Evolutionary conservation across 2,888 invertebrate genomes (phyloP).

Genomic region (Phyllotreta striolata): DNA sequence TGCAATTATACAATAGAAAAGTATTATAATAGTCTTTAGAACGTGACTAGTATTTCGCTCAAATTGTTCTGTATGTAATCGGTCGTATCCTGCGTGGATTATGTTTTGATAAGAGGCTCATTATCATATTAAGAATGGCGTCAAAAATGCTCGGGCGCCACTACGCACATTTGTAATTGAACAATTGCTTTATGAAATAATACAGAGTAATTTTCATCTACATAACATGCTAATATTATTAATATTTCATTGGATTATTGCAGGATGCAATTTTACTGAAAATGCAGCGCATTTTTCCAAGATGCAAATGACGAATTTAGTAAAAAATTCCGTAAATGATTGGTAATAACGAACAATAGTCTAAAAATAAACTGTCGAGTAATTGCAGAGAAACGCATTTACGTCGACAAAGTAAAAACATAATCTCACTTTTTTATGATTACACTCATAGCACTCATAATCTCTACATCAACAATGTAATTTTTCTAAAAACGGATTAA

Average conservation of each 20-base stretch:
- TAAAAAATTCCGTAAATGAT: no score
- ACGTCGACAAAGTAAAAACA: no score
- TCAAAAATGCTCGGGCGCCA: conserved; percentile 45
- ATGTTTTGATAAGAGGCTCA: conserved; percentile 40
- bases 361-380: no score
- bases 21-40: conserved; percentile 8
- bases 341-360: no score
- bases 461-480: neutral
- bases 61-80: conserved; percentile 39
- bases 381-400: no score
- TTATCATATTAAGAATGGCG: conserved; percentile 44
- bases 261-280: conserved; percentile 4
- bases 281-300: neutral
- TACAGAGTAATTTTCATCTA: conserved; percentile 40
- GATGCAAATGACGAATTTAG: neutral
- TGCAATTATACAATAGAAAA: conserved; percentile 18
- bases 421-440: no score
- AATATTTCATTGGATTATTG: conserved; percentile 27
- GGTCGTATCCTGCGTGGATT: conserved; percentile 44
- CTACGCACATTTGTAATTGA: conserved; percentile 34
- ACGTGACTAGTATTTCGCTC: conserved; percentile 29
- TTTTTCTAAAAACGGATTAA: conserved; percentile 11
- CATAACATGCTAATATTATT: conserved; percentile 37
- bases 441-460: neutral
- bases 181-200: conserved; percentile 37